phyloP scores from a whole-genome alignment of 2,113 vertebrate genomes.

The Cynoglossus semilaevis region DNA sequence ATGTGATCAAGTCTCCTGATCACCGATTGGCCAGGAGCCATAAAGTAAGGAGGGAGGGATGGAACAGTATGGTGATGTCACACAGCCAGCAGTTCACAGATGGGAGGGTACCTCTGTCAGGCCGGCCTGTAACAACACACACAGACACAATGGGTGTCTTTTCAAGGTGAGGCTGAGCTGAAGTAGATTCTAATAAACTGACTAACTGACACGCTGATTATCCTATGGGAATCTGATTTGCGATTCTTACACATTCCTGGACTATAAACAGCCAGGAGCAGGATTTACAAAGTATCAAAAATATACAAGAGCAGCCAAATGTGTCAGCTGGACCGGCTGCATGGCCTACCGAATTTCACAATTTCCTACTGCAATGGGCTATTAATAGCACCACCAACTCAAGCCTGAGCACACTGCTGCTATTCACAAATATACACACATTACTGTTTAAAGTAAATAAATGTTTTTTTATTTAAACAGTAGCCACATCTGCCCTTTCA shows the following conservation, averaged over 20 bases:
- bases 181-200: conserved; percentile 22
- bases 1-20: conserved; percentile 50
- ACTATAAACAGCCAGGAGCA: conserved; percentile 23
- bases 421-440: conserved; percentile 24
- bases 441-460: neutral
- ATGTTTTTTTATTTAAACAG: neutral
- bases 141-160: conserved; percentile 55
- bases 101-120: conserved; percentile 56
- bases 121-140: conserved; percentile 38
- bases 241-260: conserved; percentile 10
- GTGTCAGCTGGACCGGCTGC: conserved; percentile 55
- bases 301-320: conserved; percentile 36
- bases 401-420: conserved; percentile 19
- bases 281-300: conserved; percentile 46
- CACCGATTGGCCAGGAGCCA: conserved; percentile 46
- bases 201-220: conserved; percentile 16
- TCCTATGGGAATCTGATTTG: neutral
- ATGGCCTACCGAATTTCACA: conserved; percentile 33
- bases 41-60: conserved; percentile 29
- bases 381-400: conserved; percentile 54
- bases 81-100: conserved; percentile 47
- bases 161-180: conserved; percentile 51
- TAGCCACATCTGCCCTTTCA: neutral
- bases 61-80: conserved; percentile 54
- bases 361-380: conserved; percentile 24